Base-by-base conservation (phyloP, 2,113 vertebrate genomes). In the Crotalus tigris region DNA sequence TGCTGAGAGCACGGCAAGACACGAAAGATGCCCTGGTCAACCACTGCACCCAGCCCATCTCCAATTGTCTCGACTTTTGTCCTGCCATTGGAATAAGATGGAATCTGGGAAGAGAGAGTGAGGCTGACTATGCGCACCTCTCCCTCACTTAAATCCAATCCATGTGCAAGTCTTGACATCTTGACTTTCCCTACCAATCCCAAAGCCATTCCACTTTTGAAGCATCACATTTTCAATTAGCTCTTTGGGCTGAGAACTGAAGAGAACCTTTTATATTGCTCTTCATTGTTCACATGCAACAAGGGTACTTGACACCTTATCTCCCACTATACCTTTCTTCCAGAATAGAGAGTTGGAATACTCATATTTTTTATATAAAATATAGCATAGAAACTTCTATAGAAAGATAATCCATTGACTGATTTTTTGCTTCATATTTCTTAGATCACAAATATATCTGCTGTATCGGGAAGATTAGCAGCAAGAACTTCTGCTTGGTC, bases 401-500 rank as follows among this genome's bases (percentile, higher is more conserved):
- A 81, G 69, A 39, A 39, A 81, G 69, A 19, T 81, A 81, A 81
- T 15, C 33, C 69, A 81, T 39, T 81, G 26, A 90, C 29, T 33
- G 29, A 75, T 19, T 69, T 53, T 53, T 69, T 91, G 13, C 12
- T 86, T 51, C 3, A 29, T 91, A 12, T 86, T 49, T 86, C 15
- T 85, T 57, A 91, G 91, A n/a, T 49, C 51, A 10, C 54, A 59
- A 11, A 4, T 2, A 6, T 17, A 5, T n/a, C 0, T 1, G n/a
- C 29, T 3, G 0, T 10, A 0, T 23, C 0, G 0, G 1, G 1
- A 51, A 33, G 3, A 0, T 1, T 0, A 11, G 13, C 81, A 91
- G 7, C 54, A 49, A 46, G 15, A 95, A 98, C 90, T 94, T 98
- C 93, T 94, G 96, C 94, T 93, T 96, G 91, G 98, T 98, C 29